Evolutionary conservation across 2,888 invertebrate genomes (phyloP), one percentile per base, ranked within the genome.

Genomic region (Anthophora plumipes): DNA sequence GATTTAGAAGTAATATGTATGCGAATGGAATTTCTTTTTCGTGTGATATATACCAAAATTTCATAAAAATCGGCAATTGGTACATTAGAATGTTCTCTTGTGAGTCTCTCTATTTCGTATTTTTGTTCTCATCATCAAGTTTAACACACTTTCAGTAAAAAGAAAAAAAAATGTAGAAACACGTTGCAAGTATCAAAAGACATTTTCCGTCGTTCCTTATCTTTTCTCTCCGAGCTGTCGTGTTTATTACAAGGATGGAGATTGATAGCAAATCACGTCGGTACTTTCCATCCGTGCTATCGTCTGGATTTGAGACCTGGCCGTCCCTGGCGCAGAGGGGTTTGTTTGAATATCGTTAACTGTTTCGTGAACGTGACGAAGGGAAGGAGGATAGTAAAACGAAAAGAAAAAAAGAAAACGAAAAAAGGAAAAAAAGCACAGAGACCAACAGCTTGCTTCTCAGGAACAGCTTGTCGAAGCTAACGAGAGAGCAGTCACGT

Each of bases 341-440:
- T 85, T 88, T 91, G 91, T 91, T 91, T 91, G 91, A 88, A 91
- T 90, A 91, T 91, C 91, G 91, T 91, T 91, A 91, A 90, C 89
- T 74, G 88, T 88, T 88, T 87, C 88, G 82, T 77, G 86, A 85
- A 88, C 88, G 83, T 37, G 57, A 68, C 57, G 64, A 73, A 54
- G 11, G 48, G 60, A 37, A 48, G 25, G 41, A n/a, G n/a, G 31
- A 66, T 64, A 63, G 55, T 41, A 39, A 70, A 67, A 41, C 50
- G 55, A 55, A 81, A 80, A 67, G 61, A 66, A n/a, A n/a, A n/a
- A n/a, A n/a, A n/a, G n/a, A n/a, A n/a, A n/a, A n/a, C n/a, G n/a
- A n/a, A n/a, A n/a, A n/a, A n/a, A n/a, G n/a, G n/a, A n/a, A n/a
- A n/a, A n/a, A n/a, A n/a, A n/a, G n/a, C n/a, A 61, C 25, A 43